phyloP scores from a whole-genome alignment of 2,888 invertebrate species.

The Dinocampus coccinellae region DNA sequence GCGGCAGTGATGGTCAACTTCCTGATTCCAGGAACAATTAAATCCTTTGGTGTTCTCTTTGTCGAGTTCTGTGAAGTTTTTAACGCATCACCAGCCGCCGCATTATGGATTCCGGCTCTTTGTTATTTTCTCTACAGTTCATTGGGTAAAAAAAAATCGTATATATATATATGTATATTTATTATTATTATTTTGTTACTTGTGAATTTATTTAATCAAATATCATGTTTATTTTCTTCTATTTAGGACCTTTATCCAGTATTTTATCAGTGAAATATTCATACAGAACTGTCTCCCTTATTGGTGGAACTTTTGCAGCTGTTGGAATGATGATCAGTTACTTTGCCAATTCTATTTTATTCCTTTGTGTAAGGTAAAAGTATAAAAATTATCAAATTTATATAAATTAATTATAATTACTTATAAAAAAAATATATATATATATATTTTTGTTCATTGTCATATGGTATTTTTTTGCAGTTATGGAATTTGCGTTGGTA shows the following conservation, averaged over 20 bases:
- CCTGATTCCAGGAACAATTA: constrained; percentile 87
- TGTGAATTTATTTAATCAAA: too few relatives aligned
- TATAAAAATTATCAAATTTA: constrained; percentile 10
- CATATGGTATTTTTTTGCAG: constrained; percentile 67
- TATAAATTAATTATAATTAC: background rate
- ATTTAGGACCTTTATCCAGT: constrained; percentile 74
- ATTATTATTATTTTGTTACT: too few relatives aligned
- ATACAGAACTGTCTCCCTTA: constrained; percentile 84
- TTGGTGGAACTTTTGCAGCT: constrained; percentile 86
- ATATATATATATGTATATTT: too few relatives aligned
- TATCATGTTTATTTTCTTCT: background rate
- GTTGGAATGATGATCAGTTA: constrained; percentile 87
- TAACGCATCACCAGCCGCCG: constrained; percentile 78
- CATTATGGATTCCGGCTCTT: constrained; percentile 87
- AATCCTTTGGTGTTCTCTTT: constrained; percentile 88
- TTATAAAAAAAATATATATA: background rate
- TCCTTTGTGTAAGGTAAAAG: constrained; percentile 82
- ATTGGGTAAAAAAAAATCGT: constrained; percentile 76
- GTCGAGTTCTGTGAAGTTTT: constrained; percentile 87
- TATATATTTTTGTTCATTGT: background rate
- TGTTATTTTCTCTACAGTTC: constrained; percentile 92
- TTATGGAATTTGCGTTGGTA: constrained; percentile 86
- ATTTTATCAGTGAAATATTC: constrained; percentile 87
- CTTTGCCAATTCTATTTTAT: constrained; percentile 83
- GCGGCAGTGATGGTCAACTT: constrained; percentile 85